Conservation (phyloP, 2,888 invertebrate species). For the Microdon myrmicae region DNA sequence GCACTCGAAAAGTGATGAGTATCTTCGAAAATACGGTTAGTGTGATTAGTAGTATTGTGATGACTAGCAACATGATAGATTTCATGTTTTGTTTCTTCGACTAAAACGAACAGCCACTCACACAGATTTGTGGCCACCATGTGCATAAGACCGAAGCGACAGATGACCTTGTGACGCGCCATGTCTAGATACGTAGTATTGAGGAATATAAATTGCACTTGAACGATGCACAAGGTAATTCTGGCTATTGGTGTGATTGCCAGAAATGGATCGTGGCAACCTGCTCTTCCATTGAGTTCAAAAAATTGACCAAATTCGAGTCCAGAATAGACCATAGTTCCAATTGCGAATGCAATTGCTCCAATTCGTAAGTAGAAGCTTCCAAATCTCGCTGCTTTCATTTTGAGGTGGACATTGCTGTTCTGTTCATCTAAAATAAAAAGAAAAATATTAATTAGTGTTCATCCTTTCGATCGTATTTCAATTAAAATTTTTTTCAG, state of each 20-base stretch:
- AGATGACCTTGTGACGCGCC: conserved; percentile 75
- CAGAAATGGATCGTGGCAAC: conserved; percentile 73
- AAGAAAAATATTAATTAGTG: too few relatives aligned
- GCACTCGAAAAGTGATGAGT: conserved; percentile 57
- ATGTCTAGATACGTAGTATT: conserved; percentile 81
- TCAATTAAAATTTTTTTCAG: too few relatives aligned
- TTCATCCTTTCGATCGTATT: too few relatives aligned
- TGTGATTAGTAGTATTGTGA: conserved; percentile 46
- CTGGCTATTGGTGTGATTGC: conserved; percentile 86
- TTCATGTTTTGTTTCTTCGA: conserved; percentile 89
- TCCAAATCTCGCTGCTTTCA: conserved; percentile 74
- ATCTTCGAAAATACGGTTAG: conserved; percentile 23
- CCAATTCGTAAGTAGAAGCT: conserved; percentile 89
- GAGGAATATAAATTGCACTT: conserved; percentile 94
- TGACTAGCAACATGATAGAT: conserved; percentile 76
- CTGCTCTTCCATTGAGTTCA: conserved; percentile 71
- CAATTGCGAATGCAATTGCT: conserved; percentile 73
- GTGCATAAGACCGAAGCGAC: conserved; percentile 93
- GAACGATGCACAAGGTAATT: conserved; percentile 85
- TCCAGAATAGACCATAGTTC: conserved; percentile 78
- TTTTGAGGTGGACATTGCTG: conserved; percentile 63
- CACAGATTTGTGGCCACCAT: conserved; percentile 89
- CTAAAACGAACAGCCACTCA: conserved; percentile 89
- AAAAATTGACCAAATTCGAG: conserved; percentile 81
- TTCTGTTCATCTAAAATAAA: conserved; percentile 65